A percentile compares a stretch with the other conserved stretches of the same genome.
Evolutionary conservation across 2,888 invertebrate genomes (phyloP).

Genomic region (Ophraella communa): DNA sequence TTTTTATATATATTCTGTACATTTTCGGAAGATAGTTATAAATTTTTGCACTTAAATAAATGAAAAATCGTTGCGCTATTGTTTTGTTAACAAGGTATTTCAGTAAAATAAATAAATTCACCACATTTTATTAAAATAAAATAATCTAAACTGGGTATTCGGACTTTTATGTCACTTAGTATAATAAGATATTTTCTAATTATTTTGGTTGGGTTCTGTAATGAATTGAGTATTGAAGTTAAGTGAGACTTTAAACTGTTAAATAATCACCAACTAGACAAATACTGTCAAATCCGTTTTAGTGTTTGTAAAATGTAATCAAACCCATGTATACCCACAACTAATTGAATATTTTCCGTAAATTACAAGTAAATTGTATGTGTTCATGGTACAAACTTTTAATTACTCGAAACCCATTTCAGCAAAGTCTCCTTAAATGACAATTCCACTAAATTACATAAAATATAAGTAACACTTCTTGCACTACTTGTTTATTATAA

Average conservation of each 20-base stretch:
- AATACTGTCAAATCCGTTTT: slow-evolving; percentile 31
- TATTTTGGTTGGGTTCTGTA: not conserved
- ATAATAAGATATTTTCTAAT: not conserved
- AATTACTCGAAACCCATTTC: slow-evolving; percentile 13
- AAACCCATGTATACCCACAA: slow-evolving; percentile 31
- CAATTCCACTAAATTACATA: not conserved
- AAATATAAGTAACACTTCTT: no score
- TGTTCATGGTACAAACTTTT: slow-evolving; percentile 16
- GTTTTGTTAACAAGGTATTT: no score
- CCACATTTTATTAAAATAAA: no score
- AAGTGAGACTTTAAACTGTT: not conserved
- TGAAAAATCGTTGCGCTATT: no score
- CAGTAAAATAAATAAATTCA: no score
- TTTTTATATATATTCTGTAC: no score
- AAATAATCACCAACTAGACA: slow-evolving; percentile 6
- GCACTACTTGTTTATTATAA: no score
- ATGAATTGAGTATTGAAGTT: not conserved
- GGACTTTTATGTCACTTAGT: no score
- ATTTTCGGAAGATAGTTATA: no score
- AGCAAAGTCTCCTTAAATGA: not conserved
- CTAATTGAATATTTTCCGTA: slow-evolving; percentile 31
- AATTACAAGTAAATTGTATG: slow-evolving; percentile 20
- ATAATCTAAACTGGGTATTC: no score
- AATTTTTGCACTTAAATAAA: no score
- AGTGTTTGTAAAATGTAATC: slow-evolving; percentile 33